These are phyloP conservation scores for Psix sp. DNA, from an alignment of 1,140 invertebrate genomes.

Conservation along the genomic window DNA sequence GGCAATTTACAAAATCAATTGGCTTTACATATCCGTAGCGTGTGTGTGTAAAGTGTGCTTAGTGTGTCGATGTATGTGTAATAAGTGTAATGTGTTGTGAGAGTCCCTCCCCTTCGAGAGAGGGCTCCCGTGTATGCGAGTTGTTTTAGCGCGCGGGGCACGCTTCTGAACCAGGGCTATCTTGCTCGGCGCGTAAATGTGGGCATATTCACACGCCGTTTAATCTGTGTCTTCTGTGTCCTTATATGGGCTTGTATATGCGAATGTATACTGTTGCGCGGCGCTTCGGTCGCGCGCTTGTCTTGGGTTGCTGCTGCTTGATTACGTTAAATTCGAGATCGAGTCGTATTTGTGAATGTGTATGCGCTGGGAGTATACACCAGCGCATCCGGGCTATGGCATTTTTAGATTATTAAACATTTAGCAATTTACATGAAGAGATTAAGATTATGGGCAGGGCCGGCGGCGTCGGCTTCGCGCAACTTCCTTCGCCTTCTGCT, in stretches of 20 bases:
- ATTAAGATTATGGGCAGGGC: constrained; percentile 76
- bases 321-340: constrained; percentile 74
- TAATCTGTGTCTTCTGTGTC: constrained; percentile 63
- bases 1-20: constrained; percentile 78
- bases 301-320: constrained; percentile 60
- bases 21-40: constrained; percentile 78
- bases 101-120: constrained; percentile 16
- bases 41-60: constrained; percentile 65
- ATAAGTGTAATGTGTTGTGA: constrained; percentile 63
- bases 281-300: constrained; percentile 50
- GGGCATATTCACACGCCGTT: constrained; percentile 65
- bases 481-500: constrained; percentile 9
- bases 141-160: constrained; percentile 70
- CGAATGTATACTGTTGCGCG: constrained; percentile 64
- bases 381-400: constrained; percentile 79
- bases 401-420: constrained; percentile 78
- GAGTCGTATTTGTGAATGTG: constrained; percentile 78
- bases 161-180: constrained; percentile 74
- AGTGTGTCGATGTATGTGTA: constrained; percentile 61
- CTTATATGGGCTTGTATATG: constrained; percentile 65
- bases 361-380: constrained; percentile 79
- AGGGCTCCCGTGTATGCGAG: constrained; percentile 69
- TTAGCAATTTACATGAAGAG: constrained; percentile 79
- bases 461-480: constrained; percentile 36
- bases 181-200: constrained; percentile 63